These are phyloP conservation scores for Shinisaurus crocodilurus DNA, from an alignment of 2,113 vertebrate species.

Conservation along the genomic window DNA sequence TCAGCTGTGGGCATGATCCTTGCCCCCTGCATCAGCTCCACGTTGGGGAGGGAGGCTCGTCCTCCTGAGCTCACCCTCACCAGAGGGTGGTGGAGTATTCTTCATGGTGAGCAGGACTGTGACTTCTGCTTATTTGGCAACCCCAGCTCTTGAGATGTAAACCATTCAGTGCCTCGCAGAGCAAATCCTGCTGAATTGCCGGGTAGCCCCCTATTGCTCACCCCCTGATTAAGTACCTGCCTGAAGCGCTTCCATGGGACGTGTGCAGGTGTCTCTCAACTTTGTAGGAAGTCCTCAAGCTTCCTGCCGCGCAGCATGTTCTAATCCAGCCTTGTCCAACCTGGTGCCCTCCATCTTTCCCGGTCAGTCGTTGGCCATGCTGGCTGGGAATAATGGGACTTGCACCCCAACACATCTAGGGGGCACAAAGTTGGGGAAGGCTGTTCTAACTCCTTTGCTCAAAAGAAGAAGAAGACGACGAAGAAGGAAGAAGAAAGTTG, in stretches of 20 bases:
- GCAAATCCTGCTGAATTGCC: neutral
- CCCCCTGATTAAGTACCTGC: neutral
- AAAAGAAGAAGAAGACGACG: no score
- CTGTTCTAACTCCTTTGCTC: neutral
- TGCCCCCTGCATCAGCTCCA: neutral
- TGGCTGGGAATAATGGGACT: no score
- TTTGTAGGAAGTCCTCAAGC: neutral
- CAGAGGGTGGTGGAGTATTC: neutral
- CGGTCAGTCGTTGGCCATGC: no score
- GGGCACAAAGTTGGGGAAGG: no score
- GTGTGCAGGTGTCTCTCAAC: neutral
- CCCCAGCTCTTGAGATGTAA: no score
- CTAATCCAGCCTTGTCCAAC: no score
- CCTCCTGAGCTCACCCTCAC: neutral
- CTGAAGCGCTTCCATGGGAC: rapidly evolving
- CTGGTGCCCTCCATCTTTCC: no score
- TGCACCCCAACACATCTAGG: no score
- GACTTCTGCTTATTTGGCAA: neutral
- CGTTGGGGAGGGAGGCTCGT: neutral
- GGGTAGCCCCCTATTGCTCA: rapidly evolving
- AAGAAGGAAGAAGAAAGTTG: neutral
- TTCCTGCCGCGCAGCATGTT: rapidly evolving
- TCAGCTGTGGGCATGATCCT: neutral
- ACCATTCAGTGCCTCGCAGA: neutral
- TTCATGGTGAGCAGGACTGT: neutral